Percentiles rank a stretch among this genome's conserved stretches.
Conservation (phyloP, 2,888 invertebrate genomes). For the Eumerus sabulonum region DNA sequence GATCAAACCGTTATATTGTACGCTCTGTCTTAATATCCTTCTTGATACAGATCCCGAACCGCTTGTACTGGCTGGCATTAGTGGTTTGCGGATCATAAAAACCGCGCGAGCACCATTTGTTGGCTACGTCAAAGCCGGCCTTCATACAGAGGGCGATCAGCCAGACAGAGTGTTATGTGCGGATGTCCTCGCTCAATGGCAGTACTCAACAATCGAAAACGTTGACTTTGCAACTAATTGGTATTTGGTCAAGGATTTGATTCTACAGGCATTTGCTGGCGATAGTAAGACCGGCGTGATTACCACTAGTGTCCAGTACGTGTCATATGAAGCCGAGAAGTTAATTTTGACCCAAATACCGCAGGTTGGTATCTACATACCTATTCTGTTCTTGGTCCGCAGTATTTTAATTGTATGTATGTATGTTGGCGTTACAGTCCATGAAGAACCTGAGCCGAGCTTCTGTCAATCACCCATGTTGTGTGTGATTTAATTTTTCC, state of each 20-base stretch:
- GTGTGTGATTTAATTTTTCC: too few relatives aligned
- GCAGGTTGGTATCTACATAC: constrained; percentile 50
- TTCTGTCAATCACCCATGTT: too few relatives aligned
- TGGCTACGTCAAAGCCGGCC: constrained; percentile 68
- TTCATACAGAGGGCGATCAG: constrained; percentile 70
- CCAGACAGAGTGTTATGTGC: constrained; percentile 68
- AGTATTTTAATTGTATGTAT: too few relatives aligned
- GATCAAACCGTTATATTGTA: too few relatives aligned
- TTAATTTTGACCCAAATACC: constrained; percentile 62
- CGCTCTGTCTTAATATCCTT: too few relatives aligned
- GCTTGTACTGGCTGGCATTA: constrained; percentile 65
- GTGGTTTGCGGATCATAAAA: constrained; percentile 66
- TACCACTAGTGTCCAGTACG: constrained; percentile 69
- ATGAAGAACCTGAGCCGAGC: too few relatives aligned
- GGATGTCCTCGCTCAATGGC: constrained; percentile 68
- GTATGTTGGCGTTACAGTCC: too few relatives aligned
- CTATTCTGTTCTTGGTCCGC: not conserved
- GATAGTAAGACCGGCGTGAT: constrained; percentile 62
- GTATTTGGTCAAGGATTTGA: constrained; percentile 62
- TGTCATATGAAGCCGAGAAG: constrained; percentile 63
- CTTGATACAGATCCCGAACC: constrained; percentile 41
- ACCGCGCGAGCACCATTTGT: constrained; percentile 69
- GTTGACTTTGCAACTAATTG: constrained; percentile 67
- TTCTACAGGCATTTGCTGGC: constrained; percentile 67
- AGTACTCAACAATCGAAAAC: constrained; percentile 60